Conservation (phyloP, 1,140 invertebrate genomes). For the Metopolophium dirhodum region DNA sequence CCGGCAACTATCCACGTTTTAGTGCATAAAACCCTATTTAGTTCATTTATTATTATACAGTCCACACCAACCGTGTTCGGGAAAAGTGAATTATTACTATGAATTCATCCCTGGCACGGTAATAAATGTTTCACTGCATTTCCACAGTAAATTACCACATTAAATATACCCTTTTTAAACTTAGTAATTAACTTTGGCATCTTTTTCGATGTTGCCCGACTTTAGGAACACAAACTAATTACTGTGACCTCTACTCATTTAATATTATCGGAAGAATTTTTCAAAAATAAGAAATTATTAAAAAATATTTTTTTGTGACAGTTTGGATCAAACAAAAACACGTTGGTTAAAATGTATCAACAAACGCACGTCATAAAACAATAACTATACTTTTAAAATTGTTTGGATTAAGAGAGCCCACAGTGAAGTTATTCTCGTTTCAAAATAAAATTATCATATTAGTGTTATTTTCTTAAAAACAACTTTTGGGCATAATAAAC, state of each 20-base stretch:
- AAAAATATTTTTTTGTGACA: not conserved
- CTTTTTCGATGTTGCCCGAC: not conserved
- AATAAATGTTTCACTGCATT: not conserved
- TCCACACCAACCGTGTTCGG: not conserved
- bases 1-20: not conserved
- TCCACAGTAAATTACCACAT: not conserved
- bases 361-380: not conserved
- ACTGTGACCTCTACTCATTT: not conserved
- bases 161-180: conserved; percentile 12
- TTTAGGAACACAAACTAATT: not conserved
- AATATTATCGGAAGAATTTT: not conserved
- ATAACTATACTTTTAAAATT: not conserved
- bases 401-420: not conserved
- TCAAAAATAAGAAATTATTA: not conserved
- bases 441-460: not conserved
- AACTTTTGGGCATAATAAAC: not conserved
- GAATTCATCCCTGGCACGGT: not conserved
- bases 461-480: not conserved
- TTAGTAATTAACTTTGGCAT: not conserved
- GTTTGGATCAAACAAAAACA: too few species aligned
- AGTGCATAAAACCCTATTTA: not conserved
- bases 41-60: conserved; percentile 2
- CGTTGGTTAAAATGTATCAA: too few species aligned
- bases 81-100: not conserved
- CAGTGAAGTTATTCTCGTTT: not conserved